A percentile compares a stretch with the other conserved stretches of the same genome.
phyloP scores from a whole-genome alignment of 2,113 vertebrate species.

The Coregonus clupeaformis region DNA sequence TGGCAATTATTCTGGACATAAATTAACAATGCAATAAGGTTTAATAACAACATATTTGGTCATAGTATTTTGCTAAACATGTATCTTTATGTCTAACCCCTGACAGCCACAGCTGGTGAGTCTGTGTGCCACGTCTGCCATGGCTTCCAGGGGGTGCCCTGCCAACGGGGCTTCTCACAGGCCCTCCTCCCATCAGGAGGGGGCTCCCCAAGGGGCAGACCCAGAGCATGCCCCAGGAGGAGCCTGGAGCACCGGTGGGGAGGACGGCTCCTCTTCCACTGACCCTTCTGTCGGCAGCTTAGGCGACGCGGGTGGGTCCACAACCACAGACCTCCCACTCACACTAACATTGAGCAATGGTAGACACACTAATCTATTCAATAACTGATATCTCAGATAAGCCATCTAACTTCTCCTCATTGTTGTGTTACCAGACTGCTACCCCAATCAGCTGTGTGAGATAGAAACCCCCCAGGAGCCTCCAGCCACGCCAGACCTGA shows the following conservation, averaged over 20 bases:
- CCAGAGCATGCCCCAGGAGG: conserved; percentile 18
- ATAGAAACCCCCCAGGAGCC: conserved; percentile 70
- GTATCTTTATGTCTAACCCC: not conserved
- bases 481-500: conserved; percentile 18
- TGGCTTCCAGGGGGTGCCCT: conserved; percentile 63
- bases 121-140: conserved; percentile 66
- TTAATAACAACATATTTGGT: no score
- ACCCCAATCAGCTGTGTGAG: conserved; percentile 77
- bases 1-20: not conserved
- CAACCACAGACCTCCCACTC: not conserved
- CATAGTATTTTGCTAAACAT: conserved; percentile 19
- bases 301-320: conserved; percentile 75
- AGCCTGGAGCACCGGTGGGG: not conserved
- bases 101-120: conserved; percentile 71
- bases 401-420: not conserved
- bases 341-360: no score
- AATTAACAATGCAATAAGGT: not conserved
- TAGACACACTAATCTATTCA: no score
- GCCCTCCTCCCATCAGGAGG: conserved; percentile 69
- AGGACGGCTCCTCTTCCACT: conserved; percentile 68
- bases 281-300: conserved; percentile 78
- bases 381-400: no score
- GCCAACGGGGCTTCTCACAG: conserved; percentile 51
- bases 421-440: conserved; percentile 65
- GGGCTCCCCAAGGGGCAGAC: conserved; percentile 48